Conservation (phyloP, 2,888 invertebrate species). For the Flexamia atlantica region DNA sequence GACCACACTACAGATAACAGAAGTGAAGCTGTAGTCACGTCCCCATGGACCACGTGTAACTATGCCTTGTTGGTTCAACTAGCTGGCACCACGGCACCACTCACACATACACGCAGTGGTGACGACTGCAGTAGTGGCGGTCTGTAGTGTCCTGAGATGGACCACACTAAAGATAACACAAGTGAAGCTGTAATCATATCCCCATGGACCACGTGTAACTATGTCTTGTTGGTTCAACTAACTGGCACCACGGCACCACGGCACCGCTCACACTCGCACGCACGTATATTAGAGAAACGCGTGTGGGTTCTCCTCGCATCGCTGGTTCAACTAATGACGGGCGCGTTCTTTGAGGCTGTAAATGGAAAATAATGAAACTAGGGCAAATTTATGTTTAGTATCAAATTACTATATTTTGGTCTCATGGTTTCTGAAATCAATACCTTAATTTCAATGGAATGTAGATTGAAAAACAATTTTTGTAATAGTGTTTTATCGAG, state of each 20-base stretch:
- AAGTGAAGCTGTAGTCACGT: constrained; percentile 1
- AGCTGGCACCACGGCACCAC: too few species aligned
- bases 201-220: constrained; percentile 39
- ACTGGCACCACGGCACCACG: constrained; percentile 38
- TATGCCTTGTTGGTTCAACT: constrained; percentile 22
- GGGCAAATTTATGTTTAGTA: background rate
- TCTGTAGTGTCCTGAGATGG: constrained; percentile 15
- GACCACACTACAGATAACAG: background rate
- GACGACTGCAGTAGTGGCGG: too few species aligned
- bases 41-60: constrained; percentile 32
- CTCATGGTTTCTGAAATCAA: background rate
- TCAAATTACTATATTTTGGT: background rate
- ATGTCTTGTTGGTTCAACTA: constrained; percentile 49
- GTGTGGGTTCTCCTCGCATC: background rate
- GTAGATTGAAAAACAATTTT: too few species aligned
- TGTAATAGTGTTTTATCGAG: too few species aligned
- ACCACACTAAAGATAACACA: background rate
- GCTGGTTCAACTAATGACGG: background rate
- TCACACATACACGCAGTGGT: too few species aligned
- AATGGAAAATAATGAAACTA: constrained; percentile 10
- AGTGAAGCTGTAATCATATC: constrained; percentile 17
- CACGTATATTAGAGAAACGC: too few species aligned
- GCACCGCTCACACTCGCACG: constrained; percentile 11
- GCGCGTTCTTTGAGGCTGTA: background rate
- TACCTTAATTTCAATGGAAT: too few species aligned